These are phyloP conservation scores for Drosophila bipectinata DNA, from an alignment of 1,140 invertebrate species.

Conservation along the genomic window DNA sequence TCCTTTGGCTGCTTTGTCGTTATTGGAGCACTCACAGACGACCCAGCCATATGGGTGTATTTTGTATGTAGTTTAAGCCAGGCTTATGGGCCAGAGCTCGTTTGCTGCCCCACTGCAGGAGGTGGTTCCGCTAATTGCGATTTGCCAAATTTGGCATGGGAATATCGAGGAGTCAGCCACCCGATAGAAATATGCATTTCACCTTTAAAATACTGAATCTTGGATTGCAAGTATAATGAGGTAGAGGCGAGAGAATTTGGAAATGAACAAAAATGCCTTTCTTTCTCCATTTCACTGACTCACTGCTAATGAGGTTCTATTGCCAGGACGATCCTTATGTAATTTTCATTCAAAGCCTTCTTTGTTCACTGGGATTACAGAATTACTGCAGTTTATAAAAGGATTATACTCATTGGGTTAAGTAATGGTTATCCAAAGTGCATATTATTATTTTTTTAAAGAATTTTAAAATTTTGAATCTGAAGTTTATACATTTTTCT, in stretches of 20 bases:
- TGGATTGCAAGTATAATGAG: conserved; percentile 10
- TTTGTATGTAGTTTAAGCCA: conserved; percentile 12
- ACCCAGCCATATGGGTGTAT: not conserved
- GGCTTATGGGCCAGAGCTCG: conserved; percentile 58
- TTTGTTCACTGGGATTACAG: not conserved
- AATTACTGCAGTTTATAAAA: not conserved
- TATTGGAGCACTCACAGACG: conserved; percentile 42
- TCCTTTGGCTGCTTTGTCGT: conserved; percentile 50
- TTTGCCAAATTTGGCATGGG: conserved; percentile 63
- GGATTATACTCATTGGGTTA: too few relatives aligned
- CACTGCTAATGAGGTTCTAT: conserved; percentile 54
- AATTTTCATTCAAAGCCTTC: not conserved
- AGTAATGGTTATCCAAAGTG: too few relatives aligned
- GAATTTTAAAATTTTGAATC: too few relatives aligned
- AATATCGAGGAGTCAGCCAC: conserved; percentile 13
- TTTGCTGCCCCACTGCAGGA: conserved; percentile 57
- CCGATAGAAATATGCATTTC: conserved; percentile 7
- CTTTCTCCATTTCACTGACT: conserved; percentile 29
- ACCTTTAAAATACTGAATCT: conserved; percentile 15
- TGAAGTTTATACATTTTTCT: too few relatives aligned
- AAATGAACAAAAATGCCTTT: conserved; percentile 25
- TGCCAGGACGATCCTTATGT: conserved; percentile 35
- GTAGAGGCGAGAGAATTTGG: not conserved
- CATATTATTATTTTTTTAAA: too few relatives aligned
- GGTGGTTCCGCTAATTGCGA: conserved; percentile 76